These are phyloP conservation scores for Pteropus alecto DNA, from an alignment of 2,113 vertebrate genomes.

Conservation along the genomic window DNA sequence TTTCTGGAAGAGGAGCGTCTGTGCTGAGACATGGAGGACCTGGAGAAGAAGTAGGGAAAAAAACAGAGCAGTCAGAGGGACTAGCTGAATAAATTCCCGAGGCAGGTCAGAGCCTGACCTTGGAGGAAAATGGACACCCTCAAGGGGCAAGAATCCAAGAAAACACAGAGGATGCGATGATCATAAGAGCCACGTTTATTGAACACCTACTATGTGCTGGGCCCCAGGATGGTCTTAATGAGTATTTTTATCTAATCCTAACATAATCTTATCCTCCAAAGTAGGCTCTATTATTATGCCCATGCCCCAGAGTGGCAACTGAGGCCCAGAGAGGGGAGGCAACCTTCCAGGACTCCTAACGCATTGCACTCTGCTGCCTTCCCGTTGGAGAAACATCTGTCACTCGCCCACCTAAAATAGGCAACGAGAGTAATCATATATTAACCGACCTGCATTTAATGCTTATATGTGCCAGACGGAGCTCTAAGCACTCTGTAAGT, in stretches of 20 bases:
- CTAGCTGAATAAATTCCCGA: no score
- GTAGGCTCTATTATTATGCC: background rate
- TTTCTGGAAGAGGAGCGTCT: background rate
- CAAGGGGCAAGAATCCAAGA: rapidly evolving
- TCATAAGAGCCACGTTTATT: background rate
- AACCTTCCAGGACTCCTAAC: background rate
- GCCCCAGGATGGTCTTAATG: background rate
- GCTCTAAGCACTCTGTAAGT: background rate
- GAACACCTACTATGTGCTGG: background rate
- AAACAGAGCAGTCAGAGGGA: background rate
- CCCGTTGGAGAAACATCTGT: background rate
- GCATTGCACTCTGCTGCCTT: background rate
- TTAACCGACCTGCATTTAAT: background rate
- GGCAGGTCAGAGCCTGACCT: background rate
- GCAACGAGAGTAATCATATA: background rate
- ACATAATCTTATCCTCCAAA: background rate
- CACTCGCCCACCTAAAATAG: background rate
- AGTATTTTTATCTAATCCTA: background rate
- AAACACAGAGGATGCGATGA: background rate
- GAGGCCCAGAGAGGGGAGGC: background rate
- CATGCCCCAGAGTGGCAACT: background rate
- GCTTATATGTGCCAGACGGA: no score
- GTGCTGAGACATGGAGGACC: background rate
- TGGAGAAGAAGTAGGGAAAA: background rate
- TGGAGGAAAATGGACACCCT: background rate